Evolutionary conservation across 2,113 vertebrate genomes (phyloP).

Genomic region (Antechinus stuartii): DNA sequence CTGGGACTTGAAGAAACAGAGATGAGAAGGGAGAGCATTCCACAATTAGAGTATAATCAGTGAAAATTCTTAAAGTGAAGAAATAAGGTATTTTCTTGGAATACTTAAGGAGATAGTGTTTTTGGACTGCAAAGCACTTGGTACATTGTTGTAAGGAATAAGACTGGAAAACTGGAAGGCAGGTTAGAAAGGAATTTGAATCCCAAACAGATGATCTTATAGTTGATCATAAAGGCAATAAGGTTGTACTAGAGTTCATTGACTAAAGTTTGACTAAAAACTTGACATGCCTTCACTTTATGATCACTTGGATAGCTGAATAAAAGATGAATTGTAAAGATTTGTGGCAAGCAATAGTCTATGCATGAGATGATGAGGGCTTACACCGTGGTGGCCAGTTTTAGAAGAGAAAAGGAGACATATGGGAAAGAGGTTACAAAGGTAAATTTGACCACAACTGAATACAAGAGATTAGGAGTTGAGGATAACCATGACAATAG

Average conservation of each 20-base stretch:
- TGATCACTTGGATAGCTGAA: not conserved
- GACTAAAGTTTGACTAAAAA: not conserved
- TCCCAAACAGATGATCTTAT: not conserved
- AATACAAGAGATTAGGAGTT: not conserved
- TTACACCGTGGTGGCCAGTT: not conserved
- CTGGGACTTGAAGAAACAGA: not conserved
- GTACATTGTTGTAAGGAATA: not conserved
- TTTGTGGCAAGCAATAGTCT: not conserved
- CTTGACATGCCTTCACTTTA: not conserved
- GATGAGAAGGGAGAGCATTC: not conserved
- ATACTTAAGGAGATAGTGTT: not conserved
- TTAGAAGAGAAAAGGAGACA: not conserved
- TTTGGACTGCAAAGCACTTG: not conserved
- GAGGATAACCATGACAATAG: not conserved
- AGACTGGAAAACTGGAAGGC: not conserved
- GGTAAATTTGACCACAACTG: not conserved
- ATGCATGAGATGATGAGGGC: not conserved
- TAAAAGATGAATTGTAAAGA: not conserved
- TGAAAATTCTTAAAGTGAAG: not conserved
- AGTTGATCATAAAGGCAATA: not conserved
- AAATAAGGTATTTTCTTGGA: not conserved
- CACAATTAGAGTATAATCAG: not conserved
- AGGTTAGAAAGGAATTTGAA: not conserved
- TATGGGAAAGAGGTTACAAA: not conserved
- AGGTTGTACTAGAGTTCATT: not conserved